Conservation (phyloP, 1,140 invertebrate species). For the Drosophila elegans region DNA sequence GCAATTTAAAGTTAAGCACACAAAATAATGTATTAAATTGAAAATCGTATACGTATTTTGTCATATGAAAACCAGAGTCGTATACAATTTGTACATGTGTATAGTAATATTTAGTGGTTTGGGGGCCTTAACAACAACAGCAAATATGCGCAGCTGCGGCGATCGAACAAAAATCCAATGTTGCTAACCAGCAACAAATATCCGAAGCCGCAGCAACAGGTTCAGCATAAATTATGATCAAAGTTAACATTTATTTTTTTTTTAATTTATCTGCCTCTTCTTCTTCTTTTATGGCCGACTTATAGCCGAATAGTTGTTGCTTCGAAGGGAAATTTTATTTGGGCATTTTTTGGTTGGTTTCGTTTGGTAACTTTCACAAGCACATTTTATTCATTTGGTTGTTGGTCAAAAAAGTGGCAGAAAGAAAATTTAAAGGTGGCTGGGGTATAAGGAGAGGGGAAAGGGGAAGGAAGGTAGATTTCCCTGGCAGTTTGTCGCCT, state of each 20-base stretch:
- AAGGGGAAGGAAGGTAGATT: background rate
- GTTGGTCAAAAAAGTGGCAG: slow-evolving; percentile 26
- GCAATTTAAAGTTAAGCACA: no score
- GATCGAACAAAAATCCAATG: slow-evolving; percentile 38
- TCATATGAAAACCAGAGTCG: background rate
- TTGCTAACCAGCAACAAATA: slow-evolving; percentile 28
- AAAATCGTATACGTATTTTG: background rate
- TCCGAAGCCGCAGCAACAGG: slow-evolving; percentile 34
- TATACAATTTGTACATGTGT: slow-evolving; percentile 2
- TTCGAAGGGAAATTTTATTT: slow-evolving; percentile 54
- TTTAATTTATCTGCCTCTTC: slow-evolving; percentile 32
- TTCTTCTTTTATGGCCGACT: slow-evolving; percentile 53
- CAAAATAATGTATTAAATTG: no score
- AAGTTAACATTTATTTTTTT: slow-evolving; percentile 48
- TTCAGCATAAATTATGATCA: slow-evolving; percentile 74
- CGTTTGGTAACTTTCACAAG: slow-evolving; percentile 63
- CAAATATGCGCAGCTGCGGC: slow-evolving; percentile 55
- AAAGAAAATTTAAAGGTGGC: slow-evolving; percentile 1
- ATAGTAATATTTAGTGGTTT: background rate
- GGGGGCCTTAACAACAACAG: slow-evolving; percentile 15
- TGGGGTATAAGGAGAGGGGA: background rate
- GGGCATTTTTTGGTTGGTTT: slow-evolving; percentile 31
- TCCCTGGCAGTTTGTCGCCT: slow-evolving; percentile 46
- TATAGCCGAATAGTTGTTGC: slow-evolving; percentile 16
- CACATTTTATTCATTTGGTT: slow-evolving; percentile 2